phyloP scores from a whole-genome alignment of 2,888 invertebrate genomes.

The Invenusta paracnida region DNA sequence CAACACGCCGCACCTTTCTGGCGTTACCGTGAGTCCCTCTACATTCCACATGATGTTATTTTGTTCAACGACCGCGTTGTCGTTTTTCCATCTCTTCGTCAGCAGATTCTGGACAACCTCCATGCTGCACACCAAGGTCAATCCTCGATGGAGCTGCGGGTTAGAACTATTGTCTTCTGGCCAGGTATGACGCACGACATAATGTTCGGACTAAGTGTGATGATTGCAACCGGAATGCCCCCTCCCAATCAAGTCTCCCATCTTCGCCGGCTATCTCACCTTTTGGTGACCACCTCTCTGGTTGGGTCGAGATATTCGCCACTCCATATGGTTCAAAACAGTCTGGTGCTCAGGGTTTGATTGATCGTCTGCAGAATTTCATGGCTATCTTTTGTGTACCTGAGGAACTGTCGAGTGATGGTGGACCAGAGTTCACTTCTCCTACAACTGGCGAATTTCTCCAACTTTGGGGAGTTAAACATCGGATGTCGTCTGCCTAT shows the following conservation, averaged over 20 bases:
- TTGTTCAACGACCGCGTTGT: constrained; percentile 12
- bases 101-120: neutral
- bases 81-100: neutral
- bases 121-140: constrained; percentile 18
- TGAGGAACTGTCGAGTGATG: constrained; percentile 47
- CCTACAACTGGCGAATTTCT: constrained; percentile 45
- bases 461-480: constrained; percentile 45
- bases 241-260: neutral
- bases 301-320: neutral
- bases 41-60: neutral
- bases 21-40: constrained; percentile 2
- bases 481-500: constrained; percentile 46
- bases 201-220: neutral
- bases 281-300: constrained; percentile 39
- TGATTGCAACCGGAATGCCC: constrained; percentile 9
- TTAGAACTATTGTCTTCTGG: constrained; percentile 49
- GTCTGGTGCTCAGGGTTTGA: constrained; percentile 45
- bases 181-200: constrained; percentile 33
- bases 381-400: constrained; percentile 48
- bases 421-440: constrained; percentile 47
- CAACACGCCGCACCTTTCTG: neutral
- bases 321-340: constrained; percentile 44
- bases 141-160: constrained; percentile 36
- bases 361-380: constrained; percentile 43
- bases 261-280: neutral